Evolutionary conservation across 2,113 vertebrate species (phyloP).

Genomic region (Phyllostomus discolor): DNA sequence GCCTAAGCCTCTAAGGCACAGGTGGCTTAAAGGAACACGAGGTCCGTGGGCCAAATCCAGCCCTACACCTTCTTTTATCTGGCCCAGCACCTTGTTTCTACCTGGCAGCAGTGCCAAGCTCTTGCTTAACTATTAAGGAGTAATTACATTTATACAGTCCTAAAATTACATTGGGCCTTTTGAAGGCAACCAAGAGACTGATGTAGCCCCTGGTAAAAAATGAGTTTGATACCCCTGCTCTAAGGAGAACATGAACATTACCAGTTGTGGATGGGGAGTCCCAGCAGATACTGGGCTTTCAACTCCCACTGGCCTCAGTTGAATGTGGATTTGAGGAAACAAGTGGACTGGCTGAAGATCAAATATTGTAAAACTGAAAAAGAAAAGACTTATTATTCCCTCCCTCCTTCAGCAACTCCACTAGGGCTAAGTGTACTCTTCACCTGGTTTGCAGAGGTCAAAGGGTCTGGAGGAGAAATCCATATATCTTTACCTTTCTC

Average conservation of each 20-base stretch:
- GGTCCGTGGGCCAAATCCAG: no score
- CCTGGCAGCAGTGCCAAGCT: no score
- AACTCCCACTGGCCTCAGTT: not conserved
- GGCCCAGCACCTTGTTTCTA: no score
- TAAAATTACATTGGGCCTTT: no score
- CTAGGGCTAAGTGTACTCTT: not conserved
- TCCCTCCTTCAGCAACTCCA: not conserved
- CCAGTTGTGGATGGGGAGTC: not conserved
- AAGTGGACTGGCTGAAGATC: not conserved
- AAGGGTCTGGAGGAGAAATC: slow-evolving; percentile 9
- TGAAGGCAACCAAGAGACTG: no score
- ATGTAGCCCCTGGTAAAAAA: no score
- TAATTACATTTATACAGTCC: no score
- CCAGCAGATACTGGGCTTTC: not conserved
- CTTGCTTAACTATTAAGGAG: no score
- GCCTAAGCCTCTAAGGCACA: not conserved
- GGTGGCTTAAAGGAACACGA: no score
- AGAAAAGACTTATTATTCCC: not conserved
- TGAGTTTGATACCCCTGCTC: not conserved
- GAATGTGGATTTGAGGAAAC: not conserved
- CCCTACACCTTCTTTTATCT: no score
- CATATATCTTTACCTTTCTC: slow-evolving; percentile 39
- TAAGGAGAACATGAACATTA: not conserved
- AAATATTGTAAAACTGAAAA: not conserved
- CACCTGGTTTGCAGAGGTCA: slow-evolving; percentile 8